Conservation (phyloP, 2,113 vertebrate genomes). For the Thomomys bottae region DNA sequence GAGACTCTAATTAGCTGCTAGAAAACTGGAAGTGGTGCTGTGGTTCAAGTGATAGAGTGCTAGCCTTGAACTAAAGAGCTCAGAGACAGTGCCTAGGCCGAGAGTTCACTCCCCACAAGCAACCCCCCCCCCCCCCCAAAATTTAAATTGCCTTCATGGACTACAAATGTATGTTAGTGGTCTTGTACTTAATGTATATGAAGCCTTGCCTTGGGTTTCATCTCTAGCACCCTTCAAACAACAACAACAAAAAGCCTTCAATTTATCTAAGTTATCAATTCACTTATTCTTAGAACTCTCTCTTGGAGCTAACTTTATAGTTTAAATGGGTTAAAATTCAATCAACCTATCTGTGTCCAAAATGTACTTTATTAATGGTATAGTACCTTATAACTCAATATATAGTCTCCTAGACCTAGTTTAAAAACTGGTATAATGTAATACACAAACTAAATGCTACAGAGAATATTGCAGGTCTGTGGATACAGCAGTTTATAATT, state of each 20-base stretch:
- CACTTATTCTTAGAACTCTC: neutral
- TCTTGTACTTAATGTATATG: neutral
- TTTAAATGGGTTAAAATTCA: neutral
- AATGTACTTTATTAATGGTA: neutral
- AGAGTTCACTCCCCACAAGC: too few species aligned
- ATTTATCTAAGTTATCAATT: constrained; percentile 18
- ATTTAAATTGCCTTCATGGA: neutral
- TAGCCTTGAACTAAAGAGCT: too few species aligned
- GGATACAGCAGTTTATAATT: neutral
- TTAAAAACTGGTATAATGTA: neutral
- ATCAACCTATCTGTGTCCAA: neutral
- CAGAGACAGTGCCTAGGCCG: too few species aligned
- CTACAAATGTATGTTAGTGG: neutral
- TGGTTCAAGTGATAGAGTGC: too few species aligned
- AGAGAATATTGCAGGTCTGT: neutral
- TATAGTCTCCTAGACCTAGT: neutral
- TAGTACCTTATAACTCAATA: neutral
- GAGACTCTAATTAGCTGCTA: too few species aligned
- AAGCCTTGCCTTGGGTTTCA: neutral
- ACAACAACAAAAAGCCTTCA: neutral
- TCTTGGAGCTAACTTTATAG: neutral
- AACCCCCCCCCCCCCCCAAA: too few species aligned
- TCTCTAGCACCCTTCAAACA: neutral
- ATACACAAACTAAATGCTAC: neutral
- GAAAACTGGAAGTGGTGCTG: too few species aligned